Base-by-base conservation (phyloP, 1,140 invertebrate genomes). In the Thalassaphorura encarpata region DNA sequence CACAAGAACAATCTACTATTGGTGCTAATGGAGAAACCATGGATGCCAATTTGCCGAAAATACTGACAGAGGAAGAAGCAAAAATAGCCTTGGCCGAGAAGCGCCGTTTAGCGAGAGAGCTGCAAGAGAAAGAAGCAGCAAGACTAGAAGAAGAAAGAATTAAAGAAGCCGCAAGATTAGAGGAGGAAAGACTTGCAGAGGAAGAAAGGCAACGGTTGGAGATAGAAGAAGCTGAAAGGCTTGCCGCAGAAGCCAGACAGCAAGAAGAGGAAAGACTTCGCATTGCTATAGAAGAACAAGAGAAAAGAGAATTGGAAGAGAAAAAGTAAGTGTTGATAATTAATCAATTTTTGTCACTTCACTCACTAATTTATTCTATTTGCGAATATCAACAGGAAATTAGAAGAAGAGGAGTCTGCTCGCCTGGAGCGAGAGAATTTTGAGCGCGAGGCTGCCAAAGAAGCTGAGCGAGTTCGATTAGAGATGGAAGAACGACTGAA, bases 11-110 rank as follows among this genome's bases (percentile, higher is more conserved):
- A 42, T 11, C 41, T 15, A n/a, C 19, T 15, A 42, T 18, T 8
- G 19, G 11, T 15, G 8, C 33, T 8, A 36, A 36, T n/a, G 33
- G n/a, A 36, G 33, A 8, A 11, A 11, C 33, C 8, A 36, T 11
- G 33, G 8, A 8, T 11, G 8, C 33, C 8, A 36, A 8, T 36
- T 11, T 11, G 8, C n/a, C n/a, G 33, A 36, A 36, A 8, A n/a
- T 36, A 60, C 86, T 83, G 6, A 89, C 87, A 1, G 88, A 90
- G 72, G 87, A 88, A 71, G 82, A 90, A 74, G 88, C 88, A 18
- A 91, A 89, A 73, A 87, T 87, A 26, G 87, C 87, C 29, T 72
- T 93, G 39, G 88, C 89, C 4, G 89, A 91, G 75, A 78, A 87
- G 63, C 75, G 89, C 65, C 75, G 85, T 60, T 73, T 88, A 41